Base-by-base conservation (phyloP, 1,140 invertebrate genomes). In the Bombus sibiricus region DNA sequence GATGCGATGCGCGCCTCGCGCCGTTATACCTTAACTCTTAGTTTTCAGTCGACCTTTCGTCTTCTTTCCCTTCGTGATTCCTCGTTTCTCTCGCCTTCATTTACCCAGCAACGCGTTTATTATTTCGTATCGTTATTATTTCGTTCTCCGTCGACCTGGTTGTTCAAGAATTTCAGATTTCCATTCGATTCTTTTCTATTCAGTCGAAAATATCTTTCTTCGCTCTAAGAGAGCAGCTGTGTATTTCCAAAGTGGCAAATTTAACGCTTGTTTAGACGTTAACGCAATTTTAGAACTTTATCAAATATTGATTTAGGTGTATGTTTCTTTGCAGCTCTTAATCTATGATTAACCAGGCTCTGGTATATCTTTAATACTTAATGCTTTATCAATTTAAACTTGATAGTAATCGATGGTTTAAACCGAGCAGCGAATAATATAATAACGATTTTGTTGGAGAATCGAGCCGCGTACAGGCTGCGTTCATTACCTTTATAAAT, bases 21-120 rank as follows among this genome's bases (percentile, higher is more conserved):
- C 34, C 73, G 37, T 83, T 69, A 57, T 4, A 34, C 64, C 43
- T 62, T 62, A 28, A 37, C 47, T 78, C 32, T 34, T 53, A 34
- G 34, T 68, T 39, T 22, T 32, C 6, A 25, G 15, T 53, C 12
- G 32, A 22, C 66, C 37, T 18, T 57, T 28, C 66, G 41, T 32
- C 18, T 32, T 15, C 25, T 13, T 39, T 32, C 9, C 41, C 12
- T 32, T 72, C 37, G 37, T 5, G 4, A 12, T 6, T 18, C 69
- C 34, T 3, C n/a, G 5, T 77, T 77, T 18, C 15, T n/a, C 71
- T 6, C n/a, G 12, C 43, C 66, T 75, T 82, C 81, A 37, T 81
- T 81, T 74, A n/a, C 12, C 8, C 10, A 3, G 59, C 12, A 37
- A n/a, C 62, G 39, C 12, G 28, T 72, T 32, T n/a, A 12, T 53